phyloP scores from a whole-genome alignment of 2,888 invertebrate genomes.

The Diaprepes abbreviatus region DNA sequence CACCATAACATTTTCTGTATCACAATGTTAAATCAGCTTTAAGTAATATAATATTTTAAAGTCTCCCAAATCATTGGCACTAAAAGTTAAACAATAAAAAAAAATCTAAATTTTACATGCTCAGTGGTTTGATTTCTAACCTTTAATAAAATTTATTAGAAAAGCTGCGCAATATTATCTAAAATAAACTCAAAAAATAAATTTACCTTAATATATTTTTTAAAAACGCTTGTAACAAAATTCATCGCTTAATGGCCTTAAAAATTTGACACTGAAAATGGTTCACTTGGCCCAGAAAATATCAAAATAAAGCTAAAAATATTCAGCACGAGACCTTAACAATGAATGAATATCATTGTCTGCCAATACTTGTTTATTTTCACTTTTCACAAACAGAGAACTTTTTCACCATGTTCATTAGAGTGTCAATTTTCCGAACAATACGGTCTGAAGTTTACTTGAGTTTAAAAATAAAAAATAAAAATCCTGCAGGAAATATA shows the following conservation, averaged over 20 bases:
- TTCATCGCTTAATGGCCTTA: slow-evolving; percentile 27
- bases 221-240: slow-evolving; percentile 40
- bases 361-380: not conserved
- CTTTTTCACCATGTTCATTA: not conserved
- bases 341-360: not conserved
- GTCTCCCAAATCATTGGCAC: too few species aligned
- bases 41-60: too few species aligned
- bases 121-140: too few species aligned
- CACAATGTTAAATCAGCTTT: too few species aligned
- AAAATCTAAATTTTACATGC: too few species aligned
- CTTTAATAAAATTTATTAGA: too few species aligned
- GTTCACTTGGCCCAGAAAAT: slow-evolving; percentile 24
- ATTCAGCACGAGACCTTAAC: slow-evolving; percentile 19
- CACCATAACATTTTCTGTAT: too few species aligned
- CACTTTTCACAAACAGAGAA: not conserved
- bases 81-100: too few species aligned
- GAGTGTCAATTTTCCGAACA: not conserved
- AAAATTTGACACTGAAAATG: slow-evolving; percentile 17
- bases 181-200: too few species aligned
- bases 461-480: slow-evolving; percentile 30
- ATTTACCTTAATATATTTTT: slow-evolving; percentile 42
- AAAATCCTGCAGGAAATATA: slow-evolving; percentile 27
- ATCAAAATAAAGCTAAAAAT: slow-evolving; percentile 29
- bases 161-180: too few species aligned
- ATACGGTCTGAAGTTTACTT: not conserved